These are phyloP conservation scores for Xyrichtys novacula DNA, from an alignment of 2,797 vertebrate genomes.

Conservation along the genomic window DNA sequence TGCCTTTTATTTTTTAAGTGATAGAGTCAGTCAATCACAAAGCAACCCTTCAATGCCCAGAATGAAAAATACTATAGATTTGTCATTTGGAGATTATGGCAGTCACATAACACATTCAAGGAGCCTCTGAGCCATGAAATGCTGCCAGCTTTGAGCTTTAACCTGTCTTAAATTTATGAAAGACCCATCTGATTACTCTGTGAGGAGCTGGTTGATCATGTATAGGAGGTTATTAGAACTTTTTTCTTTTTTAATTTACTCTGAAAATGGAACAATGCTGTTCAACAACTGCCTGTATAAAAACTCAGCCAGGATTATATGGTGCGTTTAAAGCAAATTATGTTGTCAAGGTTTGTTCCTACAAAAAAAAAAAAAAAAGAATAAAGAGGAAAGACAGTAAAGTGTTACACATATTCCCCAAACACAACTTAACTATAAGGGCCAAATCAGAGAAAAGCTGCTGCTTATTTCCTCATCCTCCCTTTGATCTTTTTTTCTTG, in stretches of 20 bases:
- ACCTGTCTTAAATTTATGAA: background rate
- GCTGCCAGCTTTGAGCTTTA: no score
- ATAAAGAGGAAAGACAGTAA: background rate
- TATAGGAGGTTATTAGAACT: background rate
- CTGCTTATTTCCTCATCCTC: background rate
- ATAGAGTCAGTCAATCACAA: background rate
- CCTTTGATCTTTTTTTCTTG: slow-evolving; percentile 8
- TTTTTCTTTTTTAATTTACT: background rate
- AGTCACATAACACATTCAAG: background rate
- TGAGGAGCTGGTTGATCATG: no score
- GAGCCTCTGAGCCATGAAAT: no score
- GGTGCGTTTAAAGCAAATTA: slow-evolving; percentile 3
- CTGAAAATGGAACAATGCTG: background rate
- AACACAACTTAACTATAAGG: background rate
- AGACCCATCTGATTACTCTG: background rate
- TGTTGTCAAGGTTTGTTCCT: slow-evolving; percentile 11
- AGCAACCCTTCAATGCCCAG: background rate
- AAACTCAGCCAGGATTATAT: background rate
- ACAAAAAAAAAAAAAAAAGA: background rate
- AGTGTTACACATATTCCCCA: background rate
- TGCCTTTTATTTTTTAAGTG: no score
- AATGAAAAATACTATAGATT: background rate
- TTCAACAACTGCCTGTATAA: background rate
- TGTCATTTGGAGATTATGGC: background rate
- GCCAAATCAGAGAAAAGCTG: background rate